Evolutionary conservation across 92 coral and sea anemone species (phyloP).

Genomic region (Palythoa grandis): DNA sequence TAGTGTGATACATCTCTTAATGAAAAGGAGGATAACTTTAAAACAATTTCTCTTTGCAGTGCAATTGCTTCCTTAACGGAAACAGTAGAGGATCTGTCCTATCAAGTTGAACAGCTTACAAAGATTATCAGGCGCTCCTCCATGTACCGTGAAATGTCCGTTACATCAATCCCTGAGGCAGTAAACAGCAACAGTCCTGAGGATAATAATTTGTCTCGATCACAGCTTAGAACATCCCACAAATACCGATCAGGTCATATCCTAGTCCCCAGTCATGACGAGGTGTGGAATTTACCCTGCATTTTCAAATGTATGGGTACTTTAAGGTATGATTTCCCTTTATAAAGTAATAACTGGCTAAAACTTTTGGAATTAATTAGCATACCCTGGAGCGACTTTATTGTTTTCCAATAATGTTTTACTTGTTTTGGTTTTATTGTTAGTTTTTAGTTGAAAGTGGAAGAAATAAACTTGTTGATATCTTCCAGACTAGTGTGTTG

Average conservation of each 20-base stretch:
- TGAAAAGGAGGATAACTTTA: background rate
- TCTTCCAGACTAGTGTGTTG: too few relatives aligned
- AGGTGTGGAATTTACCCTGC: constrained; percentile 92
- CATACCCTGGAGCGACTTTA: too few relatives aligned
- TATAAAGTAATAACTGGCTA: too few relatives aligned
- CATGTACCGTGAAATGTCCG: constrained; percentile 83
- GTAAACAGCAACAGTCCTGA: constrained; percentile 79
- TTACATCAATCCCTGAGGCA: constrained; percentile 90
- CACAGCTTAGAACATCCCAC: constrained; percentile 67
- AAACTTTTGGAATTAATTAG: too few relatives aligned
- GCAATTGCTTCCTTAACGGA: constrained; percentile 88
- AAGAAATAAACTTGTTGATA: too few relatives aligned
- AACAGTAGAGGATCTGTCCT: constrained; percentile 87
- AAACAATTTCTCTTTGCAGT: constrained; percentile 41
- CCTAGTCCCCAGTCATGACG: constrained; percentile 82
- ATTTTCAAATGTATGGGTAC: constrained; percentile 98
- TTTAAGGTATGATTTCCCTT: constrained; percentile 67
- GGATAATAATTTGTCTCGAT: constrained; percentile 67
- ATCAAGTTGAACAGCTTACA: constrained; percentile 87
- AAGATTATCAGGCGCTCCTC: constrained; percentile 82
- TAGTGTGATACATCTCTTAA: too few relatives aligned
- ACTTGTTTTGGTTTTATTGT: too few relatives aligned
- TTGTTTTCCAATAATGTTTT: too few relatives aligned
- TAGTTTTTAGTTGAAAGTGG: too few relatives aligned
- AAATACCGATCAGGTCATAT: constrained; percentile 68